Base-by-base conservation (phyloP, 2,797 vertebrate genomes). In the Poecile montanus region DNA sequence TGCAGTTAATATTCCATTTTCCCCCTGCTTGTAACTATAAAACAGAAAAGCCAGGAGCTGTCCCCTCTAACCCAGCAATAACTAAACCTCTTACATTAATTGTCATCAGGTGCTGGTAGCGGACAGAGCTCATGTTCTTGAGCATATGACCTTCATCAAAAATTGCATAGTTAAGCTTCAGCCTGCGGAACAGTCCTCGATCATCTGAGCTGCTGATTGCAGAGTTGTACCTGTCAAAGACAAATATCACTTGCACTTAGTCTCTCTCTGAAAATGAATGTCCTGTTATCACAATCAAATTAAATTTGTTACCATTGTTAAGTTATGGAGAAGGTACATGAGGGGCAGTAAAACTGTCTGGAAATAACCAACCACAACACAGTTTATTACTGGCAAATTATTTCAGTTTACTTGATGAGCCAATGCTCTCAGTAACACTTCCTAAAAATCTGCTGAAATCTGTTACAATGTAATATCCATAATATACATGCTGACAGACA, bases 131-230 rank as follows among this genome's bases (percentile, higher is more conserved):
- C 99, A 99, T 99, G 93, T 99, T 99, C 97, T 99, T 99, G 88
- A 99, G 97, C 99, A 99, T 99, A 92, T 99, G 99, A 57, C 99
- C 99, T 97, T 99, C 99, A 94, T 99, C 99, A 94, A 99, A 99
- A 85, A 99, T 97, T 7, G 99, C 99, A 51, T 99, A 99, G 92
- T 98, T 98, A 76, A 99, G 97, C 70, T 93, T 98, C 75, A 99
- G 93, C 53, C 97, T 98, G n/a, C 98, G 98, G 96, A 99, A 99
- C 20, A 99, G 98, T 87, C 98, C 97, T 32, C 99, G 98, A 95
- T 99, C 99, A 15, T 95, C 98, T 16, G 98, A 97, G 70, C 98
- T 99, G 92, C 99, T 99, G 68, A 99, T 99, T 57, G 99, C 98
- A 94, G 98, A 98, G 94, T 98, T 99, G 94, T 99, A 99, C 36